These are phyloP conservation scores for Papilio aristodemus DNA, from an alignment of 1,140 invertebrate species.

Conservation along the genomic window DNA sequence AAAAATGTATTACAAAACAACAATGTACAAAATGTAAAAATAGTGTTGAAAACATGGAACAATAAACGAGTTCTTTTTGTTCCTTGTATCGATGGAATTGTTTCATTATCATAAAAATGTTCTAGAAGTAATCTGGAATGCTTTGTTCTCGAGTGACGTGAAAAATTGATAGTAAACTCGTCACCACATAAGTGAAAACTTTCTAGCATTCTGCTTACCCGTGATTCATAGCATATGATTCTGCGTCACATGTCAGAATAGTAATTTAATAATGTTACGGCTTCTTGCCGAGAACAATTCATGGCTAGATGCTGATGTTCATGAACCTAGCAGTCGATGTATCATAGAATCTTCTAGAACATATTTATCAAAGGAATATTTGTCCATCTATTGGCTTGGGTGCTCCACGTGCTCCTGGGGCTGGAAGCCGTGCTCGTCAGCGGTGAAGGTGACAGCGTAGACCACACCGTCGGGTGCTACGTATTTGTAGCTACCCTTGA, in stretches of 20 bases:
- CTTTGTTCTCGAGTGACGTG: not conserved
- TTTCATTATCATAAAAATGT: not conserved
- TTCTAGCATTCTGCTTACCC: too few species aligned
- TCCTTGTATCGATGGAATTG: conserved; percentile 4
- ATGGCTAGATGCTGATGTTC: too few species aligned
- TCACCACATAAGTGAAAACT: too few species aligned
- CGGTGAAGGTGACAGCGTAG: conserved; percentile 82
- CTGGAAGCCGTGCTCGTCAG: conserved; percentile 81
- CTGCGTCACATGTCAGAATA: too few species aligned
- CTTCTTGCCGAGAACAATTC: too few species aligned
- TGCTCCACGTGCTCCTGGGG: conserved; percentile 69
- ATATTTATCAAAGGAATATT: conserved; percentile 2
- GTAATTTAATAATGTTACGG: too few species aligned
- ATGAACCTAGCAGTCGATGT: too few species aligned
- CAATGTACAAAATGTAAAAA: conserved; percentile 50
- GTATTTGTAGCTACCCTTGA: conserved; percentile 81
- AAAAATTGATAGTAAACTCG: not conserved
- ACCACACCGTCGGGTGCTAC: conserved; percentile 79
- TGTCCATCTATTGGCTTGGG: conserved; percentile 46
- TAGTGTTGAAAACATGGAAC: conserved; percentile 39
- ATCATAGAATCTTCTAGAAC: conserved; percentile 5
- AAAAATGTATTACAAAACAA: conserved; percentile 39
- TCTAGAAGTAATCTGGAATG: not conserved
- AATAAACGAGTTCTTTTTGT: not conserved
- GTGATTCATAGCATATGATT: too few species aligned